Evolutionary conservation across 2,113 vertebrate species (phyloP), one percentile per base, ranked within the genome.

Genomic region (Collichthys lucidus): DNA sequence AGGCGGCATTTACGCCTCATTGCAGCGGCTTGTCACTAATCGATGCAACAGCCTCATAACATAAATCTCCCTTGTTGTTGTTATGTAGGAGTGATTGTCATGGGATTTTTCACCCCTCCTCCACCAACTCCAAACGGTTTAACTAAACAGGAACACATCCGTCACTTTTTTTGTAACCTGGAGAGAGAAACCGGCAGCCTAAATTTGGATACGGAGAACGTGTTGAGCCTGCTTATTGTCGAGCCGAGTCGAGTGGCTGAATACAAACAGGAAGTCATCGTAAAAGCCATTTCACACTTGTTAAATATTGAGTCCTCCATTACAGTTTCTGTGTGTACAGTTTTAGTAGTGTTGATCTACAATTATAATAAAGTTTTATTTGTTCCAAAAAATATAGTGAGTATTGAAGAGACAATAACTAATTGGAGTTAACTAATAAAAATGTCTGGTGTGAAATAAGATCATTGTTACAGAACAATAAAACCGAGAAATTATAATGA

Each of bases 11-110:
- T 87, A 91, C 74, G 77, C 84, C 86, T 93, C 90, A 86, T 89
- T 84, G 90, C 76, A 75, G 80, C 60, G 2, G 65, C 79, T 81
- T 78, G 82, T 88, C 72, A 31, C 91, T 91, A 85, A 92, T 85
- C 83, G 62, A 87, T 90, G 86, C 8, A 67, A 82, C 70, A 31
- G 81, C 70, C 80, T 55, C 15, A 29, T 35, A 56, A 71, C 86
- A 89, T 89, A 86, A 90, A 92, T 92, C 88, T 87, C 52, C 17
- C 73, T 70, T 85, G 46, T 89, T 91, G 88, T 91, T 87, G 83
- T 86, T 80, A 79, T 85, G 74, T 68, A 22, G 29, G 29, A 68
- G 59, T 73, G 77, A 88, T 86, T 86, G 31, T 80, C 79, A 71
- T 84, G 78, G 65, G 49, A 24, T 53, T 55, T 44, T 60, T 40